Evolutionary conservation across 2,113 vertebrate genomes (phyloP), one percentile per base, ranked within the genome.

Genomic region (Dasypus novemcinctus): DNA sequence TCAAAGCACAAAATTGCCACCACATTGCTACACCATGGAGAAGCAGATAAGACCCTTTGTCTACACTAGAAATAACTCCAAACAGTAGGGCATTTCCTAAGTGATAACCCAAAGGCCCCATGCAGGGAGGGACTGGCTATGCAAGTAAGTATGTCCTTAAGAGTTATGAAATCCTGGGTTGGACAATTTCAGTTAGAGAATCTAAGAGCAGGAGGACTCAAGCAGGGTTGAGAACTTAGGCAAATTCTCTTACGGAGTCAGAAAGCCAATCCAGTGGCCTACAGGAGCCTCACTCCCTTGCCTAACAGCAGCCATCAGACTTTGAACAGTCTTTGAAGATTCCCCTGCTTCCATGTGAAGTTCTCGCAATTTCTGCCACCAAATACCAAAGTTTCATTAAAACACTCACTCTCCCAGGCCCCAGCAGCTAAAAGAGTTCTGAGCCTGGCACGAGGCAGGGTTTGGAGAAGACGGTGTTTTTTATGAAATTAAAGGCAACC

Each of bases 81-180:
- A 85, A 61, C 64, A 66, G 78, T n/a, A 81, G 87, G 36, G n/a
- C 46, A 69, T 20, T 87, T 90, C 86, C 81, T 79, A 90, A 52
- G 25, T 59, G n/a, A 63, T 10, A 84, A 87, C 46, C n/a, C 27
- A 17, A 2, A 79, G 17, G 41, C 41, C n/a, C 38, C n/a, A 54
- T 0, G 2, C 21, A 84, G 13, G 43, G 43, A 71, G 54, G 1
- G 54, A 29, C 79, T 41, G 1, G 0, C 36, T 85, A 36, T 33
- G 18, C 33, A 54, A 87, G 41, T 21, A 75, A 94, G 38, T n/a
- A 33, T 52, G 38, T 38, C 49, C 43, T 38, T 66, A 46, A 75
- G 21, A 15, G 64, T 36, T 86, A 46, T 27, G 68, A 91, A 87
- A 79, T 69, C 7, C 49, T 1, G 13, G 11, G 18, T 17, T 92